These are phyloP conservation scores for Calyptommatus sinebrachiatus DNA, from an alignment of 2,113 vertebrate species.

Conservation along the genomic window DNA sequence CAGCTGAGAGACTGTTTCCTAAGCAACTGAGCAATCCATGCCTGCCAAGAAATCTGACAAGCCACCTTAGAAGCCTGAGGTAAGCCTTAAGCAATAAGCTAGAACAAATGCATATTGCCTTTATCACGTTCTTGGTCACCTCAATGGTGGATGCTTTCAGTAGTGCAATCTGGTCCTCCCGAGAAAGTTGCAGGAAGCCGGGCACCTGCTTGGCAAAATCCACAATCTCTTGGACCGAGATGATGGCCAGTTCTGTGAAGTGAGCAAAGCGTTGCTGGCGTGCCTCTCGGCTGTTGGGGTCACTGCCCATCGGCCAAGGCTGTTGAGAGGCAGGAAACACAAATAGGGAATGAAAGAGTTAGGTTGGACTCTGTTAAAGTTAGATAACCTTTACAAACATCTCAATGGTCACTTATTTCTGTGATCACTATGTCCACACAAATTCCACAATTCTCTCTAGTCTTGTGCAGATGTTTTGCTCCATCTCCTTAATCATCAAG, in stretches of 20 bases:
- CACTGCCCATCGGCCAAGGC: constrained; percentile 71
- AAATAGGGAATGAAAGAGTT: not conserved
- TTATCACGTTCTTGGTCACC: constrained; percentile 36
- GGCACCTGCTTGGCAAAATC: constrained; percentile 77
- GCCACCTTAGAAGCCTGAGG: not conserved
- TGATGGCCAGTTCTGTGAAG: constrained; percentile 75
- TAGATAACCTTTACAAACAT: too few species aligned
- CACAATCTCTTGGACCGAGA: constrained; percentile 75
- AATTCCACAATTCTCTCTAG: not conserved
- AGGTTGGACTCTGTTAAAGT: not conserved
- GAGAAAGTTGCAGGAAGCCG: constrained; percentile 70
- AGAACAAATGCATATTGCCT: not conserved
- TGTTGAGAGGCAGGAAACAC: constrained; percentile 17
- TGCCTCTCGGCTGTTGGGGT: constrained; percentile 72
- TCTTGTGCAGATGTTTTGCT: not conserved
- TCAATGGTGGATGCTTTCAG: constrained; percentile 75
- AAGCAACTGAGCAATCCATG: too few species aligned
- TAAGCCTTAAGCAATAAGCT: not conserved
- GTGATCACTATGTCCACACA: not conserved
- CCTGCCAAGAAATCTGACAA: not conserved
- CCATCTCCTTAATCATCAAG: not conserved
- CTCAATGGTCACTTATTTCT: not conserved
- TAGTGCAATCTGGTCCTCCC: constrained; percentile 74
- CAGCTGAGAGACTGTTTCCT: too few species aligned
- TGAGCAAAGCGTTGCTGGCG: constrained; percentile 75